A percentile compares a stretch with the other conserved stretches of the same genome.
These are phyloP conservation scores for Drosophila seguyi DNA, from an alignment of 1,140 invertebrate genomes.

Conservation along the genomic window DNA sequence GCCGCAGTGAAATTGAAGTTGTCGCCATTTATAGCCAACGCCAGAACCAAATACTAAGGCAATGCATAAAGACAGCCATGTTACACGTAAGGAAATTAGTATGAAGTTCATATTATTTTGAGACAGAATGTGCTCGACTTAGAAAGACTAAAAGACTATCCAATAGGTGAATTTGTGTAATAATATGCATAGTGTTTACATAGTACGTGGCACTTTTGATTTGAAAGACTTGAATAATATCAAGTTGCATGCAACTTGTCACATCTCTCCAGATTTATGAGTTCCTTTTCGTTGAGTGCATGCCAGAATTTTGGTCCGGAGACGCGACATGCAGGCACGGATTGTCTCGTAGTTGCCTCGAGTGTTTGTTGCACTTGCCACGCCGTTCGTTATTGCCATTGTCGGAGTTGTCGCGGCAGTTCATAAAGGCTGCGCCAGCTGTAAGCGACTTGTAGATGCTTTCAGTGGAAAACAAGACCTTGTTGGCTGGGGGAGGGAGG, in stretches of 20 bases:
- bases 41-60: constrained; percentile 41
- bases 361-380: constrained; percentile 48
- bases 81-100: constrained; percentile 7
- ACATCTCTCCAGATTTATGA: background rate
- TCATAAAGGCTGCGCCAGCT: constrained; percentile 63
- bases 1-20: constrained; percentile 61
- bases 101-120: background rate
- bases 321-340: constrained; percentile 26
- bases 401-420: constrained; percentile 48
- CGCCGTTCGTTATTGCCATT: constrained; percentile 37
- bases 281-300: background rate
- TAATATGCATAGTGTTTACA: background rate
- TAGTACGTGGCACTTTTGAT: background rate
- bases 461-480: constrained; percentile 5
- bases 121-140: background rate
- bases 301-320: constrained; percentile 26
- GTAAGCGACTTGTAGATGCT: constrained; percentile 54
- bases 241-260: background rate
- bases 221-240: background rate
- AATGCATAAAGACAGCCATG: constrained; percentile 33
- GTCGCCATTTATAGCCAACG: constrained; percentile 66
- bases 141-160: no score
- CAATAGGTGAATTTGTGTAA: background rate
- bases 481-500: background rate
- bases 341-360: constrained; percentile 30